A percentile compares a stretch with the other conserved stretches of the same genome.
These are phyloP conservation scores for Triplophysa rosa DNA, from an alignment of 2,113 vertebrate genomes.

Conservation along the genomic window DNA sequence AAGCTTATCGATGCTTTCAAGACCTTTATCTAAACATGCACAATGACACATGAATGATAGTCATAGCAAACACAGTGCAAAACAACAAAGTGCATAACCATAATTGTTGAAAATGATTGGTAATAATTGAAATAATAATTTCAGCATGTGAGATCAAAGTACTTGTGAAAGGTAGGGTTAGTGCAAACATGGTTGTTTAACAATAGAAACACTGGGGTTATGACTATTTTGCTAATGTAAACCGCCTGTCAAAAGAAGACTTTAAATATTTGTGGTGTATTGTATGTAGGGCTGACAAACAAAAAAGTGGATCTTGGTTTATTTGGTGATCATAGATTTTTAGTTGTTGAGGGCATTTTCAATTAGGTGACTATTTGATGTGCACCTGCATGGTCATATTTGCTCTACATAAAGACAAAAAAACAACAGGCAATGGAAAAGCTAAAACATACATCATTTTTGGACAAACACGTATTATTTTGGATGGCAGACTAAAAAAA, in stretches of 20 bases:
- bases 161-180: not conserved
- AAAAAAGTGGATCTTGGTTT: not conserved
- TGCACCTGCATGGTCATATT: slow-evolving; percentile 56
- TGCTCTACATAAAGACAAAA: not conserved
- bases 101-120: not conserved
- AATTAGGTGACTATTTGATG: slow-evolving; percentile 45
- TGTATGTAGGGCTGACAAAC: not conserved
- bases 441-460: too few relatives aligned
- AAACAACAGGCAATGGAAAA: not conserved
- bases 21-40: slow-evolving; percentile 1
- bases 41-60: not conserved
- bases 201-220: not conserved
- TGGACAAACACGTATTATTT: too few relatives aligned
- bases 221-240: not conserved
- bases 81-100: not conserved
- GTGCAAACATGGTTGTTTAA: too few relatives aligned
- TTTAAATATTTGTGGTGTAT: not conserved
- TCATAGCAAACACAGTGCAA: not conserved
- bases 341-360: not conserved
- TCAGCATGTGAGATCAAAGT: not conserved
- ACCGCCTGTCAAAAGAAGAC: not conserved
- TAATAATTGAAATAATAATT: not conserved
- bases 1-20: not conserved
- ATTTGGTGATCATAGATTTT: not conserved
- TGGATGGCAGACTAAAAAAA: too few relatives aligned